Base-by-base conservation (phyloP, 2,797 vertebrate genomes). In the Pyrrhura leucotis region DNA sequence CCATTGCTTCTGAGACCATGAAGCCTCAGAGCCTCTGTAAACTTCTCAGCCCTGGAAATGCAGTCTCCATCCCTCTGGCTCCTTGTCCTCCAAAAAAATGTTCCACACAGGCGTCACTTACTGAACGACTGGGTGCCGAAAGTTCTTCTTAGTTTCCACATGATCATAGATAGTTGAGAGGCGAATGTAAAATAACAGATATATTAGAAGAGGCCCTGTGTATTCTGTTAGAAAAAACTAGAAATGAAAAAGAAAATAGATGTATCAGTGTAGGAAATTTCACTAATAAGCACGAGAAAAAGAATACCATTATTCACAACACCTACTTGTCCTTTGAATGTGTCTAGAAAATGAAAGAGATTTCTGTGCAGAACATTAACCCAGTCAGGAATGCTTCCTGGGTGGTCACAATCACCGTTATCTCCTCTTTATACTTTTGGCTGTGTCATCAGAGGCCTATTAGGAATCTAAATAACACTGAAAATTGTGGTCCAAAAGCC, bases 191-290 rank as follows among this genome's bases (percentile, higher is more conserved):
- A 98, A 98, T 26, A 98, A 91, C 76, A 98, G 92, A 83, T 98
- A 98, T 89, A 98, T 97, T 48, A 98, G 74, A 74, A 98, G 97
- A 85, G 98, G 97, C 74, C 97, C 98, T 0, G 95, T 94, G 68
- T 98, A 98, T 95, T 98, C 98, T 72, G 96, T 97, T 85, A 98
- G 90, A 96, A 98, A 98, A 69, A 98, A 97, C 98, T 98, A 80
- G 58, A 97, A 97, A 93, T 47, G 28, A 66, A 89, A 90, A 84
- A 88, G 67, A 85, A 94, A 80, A 92, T 58, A 31, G 26, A 8
- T 37, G 7, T 73, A 75, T 92, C 77, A 77, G 29, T 67, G 85
- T 26, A 54, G 76, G 68, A 82, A 59, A 81, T 40, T 61, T 4
- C 44, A 82, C 31, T 54, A 87, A 17, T 69, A 74, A 68, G 8